Evolutionary conservation across 2,113 vertebrate genomes (phyloP).

Genomic region (Anolis carolinensis): DNA sequence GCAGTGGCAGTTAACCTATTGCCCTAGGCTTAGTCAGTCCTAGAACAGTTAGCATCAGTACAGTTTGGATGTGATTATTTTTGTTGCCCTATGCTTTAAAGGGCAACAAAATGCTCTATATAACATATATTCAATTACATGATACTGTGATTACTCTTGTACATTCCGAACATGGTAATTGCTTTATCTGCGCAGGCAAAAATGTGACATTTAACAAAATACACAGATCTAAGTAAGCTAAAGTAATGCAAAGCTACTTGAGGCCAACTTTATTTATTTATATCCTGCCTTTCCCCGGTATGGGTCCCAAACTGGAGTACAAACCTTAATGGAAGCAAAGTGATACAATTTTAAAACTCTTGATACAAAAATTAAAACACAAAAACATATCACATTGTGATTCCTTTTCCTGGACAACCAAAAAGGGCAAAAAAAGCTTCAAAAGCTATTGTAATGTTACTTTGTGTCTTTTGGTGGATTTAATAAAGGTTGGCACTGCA

Average conservation of each 20-base stretch:
- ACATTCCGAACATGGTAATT: background rate
- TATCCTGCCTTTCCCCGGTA: no score
- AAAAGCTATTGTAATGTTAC: no score
- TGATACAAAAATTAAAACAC: no score
- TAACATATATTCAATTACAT: background rate
- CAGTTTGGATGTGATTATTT: background rate
- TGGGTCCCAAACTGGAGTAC: no score
- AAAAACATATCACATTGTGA: no score
- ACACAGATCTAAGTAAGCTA: background rate
- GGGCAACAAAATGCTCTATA: background rate
- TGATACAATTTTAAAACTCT: no score
- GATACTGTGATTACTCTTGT: background rate
- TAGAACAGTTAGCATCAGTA: slow-evolving; percentile 9
- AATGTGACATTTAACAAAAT: background rate
- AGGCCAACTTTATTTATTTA: background rate
- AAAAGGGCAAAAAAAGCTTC: no score
- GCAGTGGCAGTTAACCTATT: background rate
- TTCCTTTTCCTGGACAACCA: no score
- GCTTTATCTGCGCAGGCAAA: background rate
- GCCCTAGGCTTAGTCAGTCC: background rate
- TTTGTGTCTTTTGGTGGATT: no score
- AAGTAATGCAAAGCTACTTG: background rate
- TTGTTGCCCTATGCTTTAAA: background rate
- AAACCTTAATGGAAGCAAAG: no score
- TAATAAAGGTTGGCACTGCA: no score